Evolutionary conservation across 2,797 vertebrate genomes (phyloP).

Genomic region (Onychomys arenicola): DNA sequence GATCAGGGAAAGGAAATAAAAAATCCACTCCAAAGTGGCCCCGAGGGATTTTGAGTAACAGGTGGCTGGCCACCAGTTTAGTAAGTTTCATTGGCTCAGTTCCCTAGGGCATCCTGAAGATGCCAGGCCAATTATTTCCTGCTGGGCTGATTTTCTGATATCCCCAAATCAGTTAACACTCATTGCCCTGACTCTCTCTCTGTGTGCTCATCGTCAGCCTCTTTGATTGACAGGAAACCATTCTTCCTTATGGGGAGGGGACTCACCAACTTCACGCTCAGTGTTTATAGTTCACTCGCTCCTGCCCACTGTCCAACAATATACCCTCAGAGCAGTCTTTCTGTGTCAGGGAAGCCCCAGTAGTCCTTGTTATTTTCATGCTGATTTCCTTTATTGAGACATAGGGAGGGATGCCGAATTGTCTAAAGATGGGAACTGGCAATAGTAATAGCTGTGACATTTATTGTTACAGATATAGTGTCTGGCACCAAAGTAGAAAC

Average conservation of each 20-base stretch:
- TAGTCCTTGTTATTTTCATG: not conserved
- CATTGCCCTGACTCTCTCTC: not conserved
- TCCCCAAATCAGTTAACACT: not conserved
- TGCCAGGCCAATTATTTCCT: not conserved
- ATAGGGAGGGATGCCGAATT: not conserved
- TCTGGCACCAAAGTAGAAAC: not conserved
- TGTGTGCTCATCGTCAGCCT: not conserved
- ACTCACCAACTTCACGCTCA: not conserved
- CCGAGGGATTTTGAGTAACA: not conserved
- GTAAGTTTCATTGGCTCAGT: not conserved
- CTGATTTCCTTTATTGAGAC: not conserved
- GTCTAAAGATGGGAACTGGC: not conserved
- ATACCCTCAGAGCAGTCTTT: not conserved
- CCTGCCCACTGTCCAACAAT: not conserved
- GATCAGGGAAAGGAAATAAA: not conserved
- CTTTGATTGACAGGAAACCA: not conserved
- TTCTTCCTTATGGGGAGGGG: not conserved
- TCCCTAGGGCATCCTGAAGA: not conserved
- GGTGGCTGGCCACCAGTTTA: not conserved
- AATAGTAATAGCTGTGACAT: not conserved
- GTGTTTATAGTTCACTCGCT: not conserved
- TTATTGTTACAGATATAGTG: not conserved
- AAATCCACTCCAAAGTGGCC: not conserved
- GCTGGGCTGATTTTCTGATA: not conserved
- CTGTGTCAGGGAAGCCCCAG: not conserved